Conservation (phyloP, 2,113 vertebrate genomes). For the Dipodomys stephensi region DNA sequence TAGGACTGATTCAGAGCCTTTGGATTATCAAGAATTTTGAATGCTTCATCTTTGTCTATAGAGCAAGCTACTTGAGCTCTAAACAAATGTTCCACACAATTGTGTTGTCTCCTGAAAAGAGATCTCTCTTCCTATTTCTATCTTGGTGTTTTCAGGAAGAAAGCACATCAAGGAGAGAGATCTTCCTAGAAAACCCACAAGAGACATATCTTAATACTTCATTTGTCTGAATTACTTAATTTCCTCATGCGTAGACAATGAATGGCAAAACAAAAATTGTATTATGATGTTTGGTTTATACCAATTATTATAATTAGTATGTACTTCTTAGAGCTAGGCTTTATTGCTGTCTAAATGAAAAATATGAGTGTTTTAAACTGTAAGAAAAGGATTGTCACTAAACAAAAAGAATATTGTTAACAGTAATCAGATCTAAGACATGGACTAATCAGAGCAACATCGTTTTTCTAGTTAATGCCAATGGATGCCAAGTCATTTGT, state of each 20-base stretch:
- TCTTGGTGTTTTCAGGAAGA: background rate
- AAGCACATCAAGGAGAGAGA: background rate
- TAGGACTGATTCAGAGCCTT: background rate
- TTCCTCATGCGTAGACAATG: background rate
- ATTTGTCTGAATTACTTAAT: conserved; percentile 21
- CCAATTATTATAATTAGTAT: background rate
- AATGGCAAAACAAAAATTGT: conserved; percentile 27
- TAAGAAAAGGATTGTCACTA: background rate
- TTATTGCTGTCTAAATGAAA: conserved; percentile 3
- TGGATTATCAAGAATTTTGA: background rate
- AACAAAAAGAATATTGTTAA: conserved; percentile 3
- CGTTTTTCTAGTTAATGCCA: conserved; percentile 13
- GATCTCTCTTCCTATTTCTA: background rate
- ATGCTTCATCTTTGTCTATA: background rate
- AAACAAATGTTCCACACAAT: background rate
- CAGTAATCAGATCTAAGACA: conserved; percentile 36
- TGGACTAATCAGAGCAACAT: background rate
- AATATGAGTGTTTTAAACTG: background rate
- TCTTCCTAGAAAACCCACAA: background rate
- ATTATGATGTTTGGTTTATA: conserved; percentile 30
- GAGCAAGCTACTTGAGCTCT: background rate
- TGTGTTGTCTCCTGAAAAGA: background rate
- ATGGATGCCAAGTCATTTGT: conserved; percentile 3
- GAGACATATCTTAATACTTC: background rate
- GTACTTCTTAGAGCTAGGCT: background rate